Percentiles rank a stretch among this genome's conserved stretches.
Conservation (phyloP, 2,888 invertebrate genomes). For the Platerodrilus igneus region DNA sequence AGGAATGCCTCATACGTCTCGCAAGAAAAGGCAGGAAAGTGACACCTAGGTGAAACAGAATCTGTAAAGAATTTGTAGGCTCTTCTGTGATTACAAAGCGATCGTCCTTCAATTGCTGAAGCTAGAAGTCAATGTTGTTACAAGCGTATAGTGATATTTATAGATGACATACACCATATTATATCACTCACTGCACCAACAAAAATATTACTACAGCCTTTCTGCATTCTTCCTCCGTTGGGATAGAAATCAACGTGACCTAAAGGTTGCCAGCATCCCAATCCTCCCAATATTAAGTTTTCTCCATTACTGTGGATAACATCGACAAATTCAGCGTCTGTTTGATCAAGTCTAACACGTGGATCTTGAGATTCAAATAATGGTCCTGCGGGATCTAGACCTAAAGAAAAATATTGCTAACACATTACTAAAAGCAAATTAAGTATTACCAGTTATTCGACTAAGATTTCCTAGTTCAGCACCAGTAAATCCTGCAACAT, state of each 20-base stretch:
- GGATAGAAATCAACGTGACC: conserved; percentile 91
- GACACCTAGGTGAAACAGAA: conserved; percentile 85
- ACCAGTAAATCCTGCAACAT: conserved; percentile 88
- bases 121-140: conserved; percentile 45
- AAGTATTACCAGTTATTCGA: conserved; percentile 75
- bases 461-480: conserved; percentile 74
- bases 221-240: conserved; percentile 87
- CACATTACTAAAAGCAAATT: neutral
- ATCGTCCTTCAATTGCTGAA: conserved; percentile 78
- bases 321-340: conserved; percentile 84
- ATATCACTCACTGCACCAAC: conserved; percentile 88
- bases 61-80: conserved; percentile 94
- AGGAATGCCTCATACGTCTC: conserved; percentile 79
- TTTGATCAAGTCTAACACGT: conserved; percentile 75
- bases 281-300: conserved; percentile 82
- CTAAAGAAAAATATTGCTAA: conserved; percentile 43
- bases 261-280: conserved; percentile 81
- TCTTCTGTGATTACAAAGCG: conserved; percentile 86
- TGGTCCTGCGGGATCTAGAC: conserved; percentile 86
- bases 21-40: conserved; percentile 89
- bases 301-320: conserved; percentile 93
- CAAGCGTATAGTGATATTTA: too few relatives aligned
- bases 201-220: conserved; percentile 87
- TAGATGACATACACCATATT: conserved; percentile 70
- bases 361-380: conserved; percentile 87